phyloP scores from a whole-genome alignment of 2,797 vertebrate species.

The Natrix natrix region DNA sequence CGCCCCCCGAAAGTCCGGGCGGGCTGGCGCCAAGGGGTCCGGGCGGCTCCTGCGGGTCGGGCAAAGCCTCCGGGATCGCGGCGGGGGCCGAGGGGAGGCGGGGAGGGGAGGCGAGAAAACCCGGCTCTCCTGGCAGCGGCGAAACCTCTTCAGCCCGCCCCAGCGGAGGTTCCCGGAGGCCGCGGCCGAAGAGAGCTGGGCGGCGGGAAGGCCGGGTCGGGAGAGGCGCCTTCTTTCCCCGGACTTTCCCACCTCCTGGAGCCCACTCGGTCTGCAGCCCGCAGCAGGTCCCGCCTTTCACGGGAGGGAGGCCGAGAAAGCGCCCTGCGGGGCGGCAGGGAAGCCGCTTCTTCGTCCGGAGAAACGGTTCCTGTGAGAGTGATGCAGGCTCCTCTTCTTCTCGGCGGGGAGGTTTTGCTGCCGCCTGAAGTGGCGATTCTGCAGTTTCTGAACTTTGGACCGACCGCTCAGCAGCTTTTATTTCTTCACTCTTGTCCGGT shows the following conservation, averaged over 20 bases:
- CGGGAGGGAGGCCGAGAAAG: neutral
- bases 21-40: neutral
- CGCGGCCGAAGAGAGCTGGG: neutral
- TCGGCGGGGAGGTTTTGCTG: neutral
- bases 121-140: neutral
- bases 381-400: neutral
- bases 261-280: neutral
- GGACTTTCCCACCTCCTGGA: neutral
- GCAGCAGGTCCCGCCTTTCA: neutral
- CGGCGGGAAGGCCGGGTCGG: no score
- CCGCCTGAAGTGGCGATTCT: neutral
- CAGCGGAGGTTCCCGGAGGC: neutral
- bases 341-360: no score
- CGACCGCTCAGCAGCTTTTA: neutral
- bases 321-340: neutral
- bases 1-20: neutral
- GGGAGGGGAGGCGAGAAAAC: no score
- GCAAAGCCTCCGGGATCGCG: neutral
- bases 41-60: neutral
- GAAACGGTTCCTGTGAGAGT: no score
- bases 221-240: neutral
- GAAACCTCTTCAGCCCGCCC: neutral
- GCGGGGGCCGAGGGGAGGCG: no score
- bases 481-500: neutral
- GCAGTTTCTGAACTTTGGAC: neutral